Evolutionary conservation across 2,113 vertebrate genomes (phyloP), one percentile per base, ranked within the genome.

Genomic region (Piaya cayana): DNA sequence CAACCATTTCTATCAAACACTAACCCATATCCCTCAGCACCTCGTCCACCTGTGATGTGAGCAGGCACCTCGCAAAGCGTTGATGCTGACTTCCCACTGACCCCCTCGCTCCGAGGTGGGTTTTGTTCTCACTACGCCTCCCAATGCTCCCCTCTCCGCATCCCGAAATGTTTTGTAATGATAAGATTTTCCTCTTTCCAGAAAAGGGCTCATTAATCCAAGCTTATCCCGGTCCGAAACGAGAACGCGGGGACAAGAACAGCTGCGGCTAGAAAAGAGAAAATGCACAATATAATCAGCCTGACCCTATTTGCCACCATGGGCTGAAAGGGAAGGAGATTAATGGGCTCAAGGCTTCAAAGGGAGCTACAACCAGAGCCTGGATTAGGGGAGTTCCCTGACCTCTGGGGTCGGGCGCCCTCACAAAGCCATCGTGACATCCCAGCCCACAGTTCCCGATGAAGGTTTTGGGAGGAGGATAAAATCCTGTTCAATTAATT

Each of bases 221-320:
- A 63, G 92, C 45, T 95, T 67, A 92, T 56, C 67, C 23, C 72
- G 1, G 63, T 8, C 86, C 1, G 8, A 20, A 72, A 88, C 0
- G 20, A 59, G 77, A 87, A 37, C 3, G 4, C 79, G 4, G 50
- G 0, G 18, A 10, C 4, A 53, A 39, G 3, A 74, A 77, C 95
- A 94, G 90, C 83, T 88, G 92, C 86, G 30, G 92, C 82, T 75
- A 26, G 18, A 7, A 56, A 52, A 96, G 92, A 80, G 36, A 62
- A 94, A 96, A 94, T 86, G 95, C 83, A 92, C 94, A 94, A 81
- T 70, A 86, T 86, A 95, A 95, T 94, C 92, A 97, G 95, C 92
- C 94, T 88, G 72, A 86, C 88, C 94, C 91, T 83, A 47, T 74
- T 81, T 93, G 56, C 94, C 67, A 90, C 18, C 88, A 81, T 83